Base-by-base conservation (phyloP, 1,140 invertebrate genomes). In the Brachionus manjavacas region DNA sequence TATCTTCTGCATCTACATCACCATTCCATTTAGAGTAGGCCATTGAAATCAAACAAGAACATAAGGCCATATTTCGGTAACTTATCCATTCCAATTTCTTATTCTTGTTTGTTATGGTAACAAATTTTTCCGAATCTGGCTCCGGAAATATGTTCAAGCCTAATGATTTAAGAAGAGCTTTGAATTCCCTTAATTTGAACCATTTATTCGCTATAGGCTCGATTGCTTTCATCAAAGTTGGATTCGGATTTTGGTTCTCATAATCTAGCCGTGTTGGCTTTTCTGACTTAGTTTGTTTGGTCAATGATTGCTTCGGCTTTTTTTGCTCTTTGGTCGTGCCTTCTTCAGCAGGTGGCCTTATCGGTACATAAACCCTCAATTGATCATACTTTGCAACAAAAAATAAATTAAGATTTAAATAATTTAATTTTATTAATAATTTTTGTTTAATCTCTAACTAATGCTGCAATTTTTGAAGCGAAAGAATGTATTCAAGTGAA, bases 141-240 rank as follows among this genome's bases (percentile, higher is more conserved):
- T 93, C 92, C 0, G 95, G 95, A 88, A 96, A 97, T n/a, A 97
- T 90, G 88, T 96, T 95, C 46, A 95, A 92, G n/a, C 94, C 94
- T 6, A 92, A 91, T 39, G 90, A 89, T 84, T 92, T 91, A 89
- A 95, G 91, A 84, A 92, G 87, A 86, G 86, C 86, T 6, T 88
- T 86, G n/a, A 89, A 86, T 64, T 88, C 87, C 78, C 84, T 84
- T 11, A 87, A 86, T n/a, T 86, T 86, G 72, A 88, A 86, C 88
- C 87, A 89, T 86, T 88, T 86, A 23, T 88, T 87, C 28, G 84
- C 85, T n/a, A 90, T 85, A 46, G 86, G 85, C 6, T 86, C 85
- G 7, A 83, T 46, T n/a, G 28, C 41, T 68, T 68, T 68, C 35
- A 83, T 28, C 9, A 83, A 46, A n/a, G 9, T 8, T 20, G 39